phyloP scores from a whole-genome alignment of 2,888 invertebrate genomes.

The Synergus umbraculus region DNA sequence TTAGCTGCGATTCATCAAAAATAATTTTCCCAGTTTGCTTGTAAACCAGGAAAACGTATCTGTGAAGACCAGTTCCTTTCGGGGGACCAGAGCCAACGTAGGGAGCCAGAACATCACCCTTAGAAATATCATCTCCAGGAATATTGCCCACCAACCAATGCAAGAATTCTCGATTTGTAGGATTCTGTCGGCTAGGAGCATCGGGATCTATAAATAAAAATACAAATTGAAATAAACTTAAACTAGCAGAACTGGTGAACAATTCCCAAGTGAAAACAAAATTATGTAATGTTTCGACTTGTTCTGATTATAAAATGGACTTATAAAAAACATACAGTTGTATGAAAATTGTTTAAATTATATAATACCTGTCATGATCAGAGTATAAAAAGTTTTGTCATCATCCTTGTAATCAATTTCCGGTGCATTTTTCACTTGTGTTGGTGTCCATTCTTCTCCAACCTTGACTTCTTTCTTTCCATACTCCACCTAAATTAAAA shows the following conservation, averaged over 20 bases:
- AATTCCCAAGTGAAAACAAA: too few species aligned
- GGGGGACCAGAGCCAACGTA: conserved; percentile 94
- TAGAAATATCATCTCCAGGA: conserved; percentile 83
- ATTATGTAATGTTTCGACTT: too few species aligned
- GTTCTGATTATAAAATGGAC: too few species aligned
- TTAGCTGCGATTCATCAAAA: conserved; percentile 80
- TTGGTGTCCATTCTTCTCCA: conserved; percentile 84
- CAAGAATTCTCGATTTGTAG: conserved; percentile 91
- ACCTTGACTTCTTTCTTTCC: conserved; percentile 79
- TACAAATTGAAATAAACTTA: too few species aligned
- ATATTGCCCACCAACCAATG: conserved; percentile 96
- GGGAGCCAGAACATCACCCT: conserved; percentile 86
- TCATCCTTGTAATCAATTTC: conserved; percentile 83
- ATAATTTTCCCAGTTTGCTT: conserved; percentile 82
- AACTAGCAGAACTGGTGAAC: too few species aligned
- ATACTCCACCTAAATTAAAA: conserved; percentile 67
- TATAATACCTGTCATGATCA: conserved; percentile 87
- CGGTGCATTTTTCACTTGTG: conserved; percentile 86
- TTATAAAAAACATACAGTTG: too few species aligned
- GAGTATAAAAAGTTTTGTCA: conserved; percentile 82
- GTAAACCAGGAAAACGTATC: conserved; percentile 89
- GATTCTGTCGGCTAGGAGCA: conserved; percentile 89
- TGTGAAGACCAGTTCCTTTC: conserved; percentile 85
- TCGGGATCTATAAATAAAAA: conserved; percentile 85
- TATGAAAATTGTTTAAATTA: neutral